Percentiles rank a stretch among this genome's conserved stretches.
Conservation (phyloP, 2,113 vertebrate species). For the Brachyhypopomus gauderio region DNA sequence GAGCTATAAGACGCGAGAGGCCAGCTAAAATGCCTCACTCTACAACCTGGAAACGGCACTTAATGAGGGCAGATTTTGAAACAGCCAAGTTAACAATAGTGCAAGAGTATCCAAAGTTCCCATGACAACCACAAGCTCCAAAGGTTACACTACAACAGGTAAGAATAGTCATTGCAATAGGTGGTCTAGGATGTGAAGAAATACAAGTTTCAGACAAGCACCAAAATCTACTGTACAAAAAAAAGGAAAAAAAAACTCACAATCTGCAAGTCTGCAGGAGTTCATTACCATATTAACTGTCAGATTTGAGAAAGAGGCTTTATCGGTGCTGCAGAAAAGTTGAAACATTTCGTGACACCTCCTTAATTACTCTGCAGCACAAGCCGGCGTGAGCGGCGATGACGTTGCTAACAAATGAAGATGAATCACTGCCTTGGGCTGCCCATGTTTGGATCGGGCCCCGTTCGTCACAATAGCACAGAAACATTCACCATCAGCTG, state of each 20-base stretch:
- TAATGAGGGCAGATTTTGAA: constrained; percentile 22
- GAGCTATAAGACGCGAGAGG: constrained; percentile 57
- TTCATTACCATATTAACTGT: constrained; percentile 80
- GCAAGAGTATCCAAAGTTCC: neutral
- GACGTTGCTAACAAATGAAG: constrained; percentile 25
- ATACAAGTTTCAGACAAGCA: constrained; percentile 1
- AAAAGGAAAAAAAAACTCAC: constrained; percentile 32
- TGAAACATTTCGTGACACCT: constrained; percentile 54
- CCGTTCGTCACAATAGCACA: constrained; percentile 37
- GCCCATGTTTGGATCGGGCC: constrained; percentile 31
- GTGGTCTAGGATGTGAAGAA: neutral
- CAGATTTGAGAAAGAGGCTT: constrained; percentile 67
- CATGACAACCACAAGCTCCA: too few species aligned
- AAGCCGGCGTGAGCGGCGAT: constrained; percentile 17
- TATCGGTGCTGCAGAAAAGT: constrained; percentile 47
- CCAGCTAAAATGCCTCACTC: constrained; percentile 51
- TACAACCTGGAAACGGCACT: constrained; percentile 23
- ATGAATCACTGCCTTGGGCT: constrained; percentile 42
- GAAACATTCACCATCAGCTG: constrained; percentile 37
- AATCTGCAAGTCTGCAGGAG: constrained; percentile 68
- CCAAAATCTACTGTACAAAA: constrained; percentile 34
- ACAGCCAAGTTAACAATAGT: neutral
- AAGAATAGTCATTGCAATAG: neutral
- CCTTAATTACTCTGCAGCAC: constrained; percentile 55
- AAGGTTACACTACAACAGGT: neutral